Evolutionary conservation across 53 echinoderm and acorn worm genomes (phyloP).

Genomic region (Apostichopus leukothele): DNA sequence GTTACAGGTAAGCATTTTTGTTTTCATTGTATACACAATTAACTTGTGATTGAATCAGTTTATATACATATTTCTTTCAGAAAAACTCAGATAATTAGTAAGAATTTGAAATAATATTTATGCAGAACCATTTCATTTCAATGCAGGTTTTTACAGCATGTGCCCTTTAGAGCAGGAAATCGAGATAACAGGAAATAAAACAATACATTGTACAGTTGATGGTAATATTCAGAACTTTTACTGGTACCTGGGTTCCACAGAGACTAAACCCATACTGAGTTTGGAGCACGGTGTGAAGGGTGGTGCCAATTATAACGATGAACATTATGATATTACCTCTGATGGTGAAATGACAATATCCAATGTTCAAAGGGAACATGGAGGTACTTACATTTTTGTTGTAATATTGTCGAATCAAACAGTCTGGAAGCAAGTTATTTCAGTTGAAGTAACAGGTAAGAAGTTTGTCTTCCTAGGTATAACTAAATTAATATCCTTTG

Average conservation of each 20-base stretch:
- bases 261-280: background rate
- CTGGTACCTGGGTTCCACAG: background rate
- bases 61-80: no score
- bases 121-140: no score
- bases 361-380: background rate
- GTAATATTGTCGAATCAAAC: background rate
- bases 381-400: background rate
- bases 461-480: no score
- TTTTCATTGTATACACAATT: no score
- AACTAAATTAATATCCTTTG: no score
- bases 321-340: conserved; percentile 7
- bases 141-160: background rate
- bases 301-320: background rate
- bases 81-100: no score
- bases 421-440: background rate
- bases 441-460: no score
- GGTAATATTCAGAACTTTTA: background rate
- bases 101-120: no score
- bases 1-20: background rate
- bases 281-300: background rate
- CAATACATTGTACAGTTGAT: background rate
- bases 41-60: no score
- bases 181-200: background rate
- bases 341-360: background rate
- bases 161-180: background rate